Base-by-base conservation (phyloP, 1,140 invertebrate genomes). In the Hycleus cichorii region DNA sequence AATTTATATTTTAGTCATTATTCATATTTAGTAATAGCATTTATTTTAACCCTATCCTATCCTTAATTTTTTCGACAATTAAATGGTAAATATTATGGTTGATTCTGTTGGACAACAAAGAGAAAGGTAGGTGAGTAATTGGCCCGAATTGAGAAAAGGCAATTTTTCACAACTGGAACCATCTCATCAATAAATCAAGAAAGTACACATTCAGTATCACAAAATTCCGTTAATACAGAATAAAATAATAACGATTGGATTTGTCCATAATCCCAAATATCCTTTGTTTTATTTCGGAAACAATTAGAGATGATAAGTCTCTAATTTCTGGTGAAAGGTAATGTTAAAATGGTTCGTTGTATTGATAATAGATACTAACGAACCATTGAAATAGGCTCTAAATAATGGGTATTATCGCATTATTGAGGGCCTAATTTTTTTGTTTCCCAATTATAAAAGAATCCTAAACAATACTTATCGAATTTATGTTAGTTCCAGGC, bases 401-500 rank as follows among this genome's bases (percentile, higher is more conserved):
- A 5, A 32, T 32, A 32, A 32, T 7, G 32, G 7, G 18, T 18
- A 32, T 32, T 32, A 32, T 45, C 5, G 5, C 43, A 9, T 45
- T 45, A 45, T 45, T 6, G 9, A 12, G 4, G 43, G 43, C 9
- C 4, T 45, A 6, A 6, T 45, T 11, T 45, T 45, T 45, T 4
- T 12, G 4, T 45, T 45, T 45, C 11, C 43, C n/a, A 26, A 26
- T 38, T 49, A 48, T 18, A 10, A 8, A 49, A 27, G 39, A 32
- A 10, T n/a, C 9, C n/a, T 10, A 4, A 26, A 24, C 39, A 10
- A 11, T 38, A 49, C 11, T 38, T 32, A 26, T 32, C 27, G 45
- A 54, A 51, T 68, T 64, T 65, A 63, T 63, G 57, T 66, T 67
- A 64, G 59, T 70, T 71, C 57, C 67, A 70, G 69, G 69, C 50